phyloP scores from a whole-genome alignment of 2,797 vertebrate species.

The Emys orbicularis region DNA sequence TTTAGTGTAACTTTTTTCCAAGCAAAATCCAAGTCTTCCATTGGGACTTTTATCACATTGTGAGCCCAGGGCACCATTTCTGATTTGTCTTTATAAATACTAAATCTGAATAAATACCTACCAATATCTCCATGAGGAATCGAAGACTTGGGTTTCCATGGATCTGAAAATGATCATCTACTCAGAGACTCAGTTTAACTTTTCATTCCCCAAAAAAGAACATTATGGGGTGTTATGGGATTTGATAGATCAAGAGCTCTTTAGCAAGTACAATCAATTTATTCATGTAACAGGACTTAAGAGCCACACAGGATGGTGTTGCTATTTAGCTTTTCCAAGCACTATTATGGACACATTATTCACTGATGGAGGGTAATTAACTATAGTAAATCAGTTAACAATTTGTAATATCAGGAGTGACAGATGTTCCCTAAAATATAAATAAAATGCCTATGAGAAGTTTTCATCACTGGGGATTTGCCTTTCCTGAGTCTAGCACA shows the following conservation, averaged over 20 bases:
- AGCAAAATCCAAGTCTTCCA: not conserved
- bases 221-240: not conserved
- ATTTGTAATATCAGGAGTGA: constrained; percentile 21
- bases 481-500: constrained; percentile 29
- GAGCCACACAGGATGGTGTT: not conserved
- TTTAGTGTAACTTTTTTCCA: not conserved
- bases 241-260: constrained; percentile 12
- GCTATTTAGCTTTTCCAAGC: not conserved
- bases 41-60: not conserved
- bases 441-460: constrained; percentile 35
- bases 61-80: not conserved
- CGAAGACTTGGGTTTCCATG: not conserved
- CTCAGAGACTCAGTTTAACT: not conserved
- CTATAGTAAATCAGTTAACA: constrained; percentile 33
- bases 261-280: not conserved
- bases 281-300: not conserved
- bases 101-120: not conserved
- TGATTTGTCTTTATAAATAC: not conserved
- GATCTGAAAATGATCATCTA: not conserved
- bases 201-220: not conserved
- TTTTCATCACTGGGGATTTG: constrained; percentile 30
- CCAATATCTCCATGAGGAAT: constrained; percentile 1
- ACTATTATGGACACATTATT: constrained; percentile 27
- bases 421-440: constrained; percentile 55
- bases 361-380: not conserved